These are phyloP conservation scores for Pygoscelis adeliae DNA, from an alignment of 2,113 vertebrate species.

Conservation along the genomic window DNA sequence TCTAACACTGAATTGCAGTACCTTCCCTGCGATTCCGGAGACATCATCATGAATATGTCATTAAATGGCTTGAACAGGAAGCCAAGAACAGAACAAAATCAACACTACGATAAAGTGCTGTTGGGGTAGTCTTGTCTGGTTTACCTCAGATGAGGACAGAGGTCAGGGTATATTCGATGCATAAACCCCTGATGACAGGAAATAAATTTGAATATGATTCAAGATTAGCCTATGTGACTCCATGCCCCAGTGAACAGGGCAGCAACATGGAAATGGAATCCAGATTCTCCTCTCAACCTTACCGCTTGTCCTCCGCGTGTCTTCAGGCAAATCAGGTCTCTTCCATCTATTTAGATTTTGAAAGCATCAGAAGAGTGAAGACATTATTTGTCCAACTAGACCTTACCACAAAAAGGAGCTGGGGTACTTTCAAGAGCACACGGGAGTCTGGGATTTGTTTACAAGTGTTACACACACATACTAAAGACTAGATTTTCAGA, in stretches of 20 bases:
- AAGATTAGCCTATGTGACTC: background rate
- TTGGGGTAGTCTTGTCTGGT: background rate
- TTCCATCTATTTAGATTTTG: background rate
- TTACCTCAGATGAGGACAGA: background rate
- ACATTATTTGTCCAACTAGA: background rate
- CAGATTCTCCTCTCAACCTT: background rate
- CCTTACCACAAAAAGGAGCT: background rate
- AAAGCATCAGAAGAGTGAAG: background rate
- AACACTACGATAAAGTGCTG: background rate
- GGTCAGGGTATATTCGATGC: background rate
- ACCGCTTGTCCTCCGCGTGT: background rate
- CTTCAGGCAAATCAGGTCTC: background rate
- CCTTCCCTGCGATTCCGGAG: background rate
- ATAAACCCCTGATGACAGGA: background rate
- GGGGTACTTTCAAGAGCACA: background rate
- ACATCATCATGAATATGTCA: background rate
- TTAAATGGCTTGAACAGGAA: background rate
- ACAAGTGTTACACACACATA: background rate
- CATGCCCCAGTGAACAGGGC: background rate
- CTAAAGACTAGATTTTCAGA: background rate
- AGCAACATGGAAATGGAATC: background rate
- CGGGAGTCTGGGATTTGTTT: background rate
- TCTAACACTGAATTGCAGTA: background rate
- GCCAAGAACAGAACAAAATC: background rate
- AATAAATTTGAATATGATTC: background rate